Conservation (phyloP, 2,113 vertebrate genomes). For the Bettongia penicillata region DNA sequence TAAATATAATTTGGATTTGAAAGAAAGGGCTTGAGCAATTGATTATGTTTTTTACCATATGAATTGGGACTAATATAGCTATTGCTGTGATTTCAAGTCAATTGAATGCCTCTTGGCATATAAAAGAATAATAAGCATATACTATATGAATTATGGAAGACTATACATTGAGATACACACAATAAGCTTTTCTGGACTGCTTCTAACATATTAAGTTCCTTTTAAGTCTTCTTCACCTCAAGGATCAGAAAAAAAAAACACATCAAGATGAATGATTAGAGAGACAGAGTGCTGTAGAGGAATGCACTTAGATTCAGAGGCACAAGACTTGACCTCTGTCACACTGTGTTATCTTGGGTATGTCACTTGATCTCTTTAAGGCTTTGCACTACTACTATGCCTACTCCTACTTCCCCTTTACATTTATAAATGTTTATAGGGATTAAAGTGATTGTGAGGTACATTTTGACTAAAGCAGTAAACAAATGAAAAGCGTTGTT, state of each 20-base stretch:
- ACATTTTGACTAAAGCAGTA: not conserved
- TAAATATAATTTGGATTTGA: slow-evolving; percentile 46
- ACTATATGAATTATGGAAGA: slow-evolving; percentile 72
- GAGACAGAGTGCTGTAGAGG: too few species aligned
- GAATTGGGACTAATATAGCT: slow-evolving; percentile 41
- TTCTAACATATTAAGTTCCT: slow-evolving; percentile 47
- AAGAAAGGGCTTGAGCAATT: slow-evolving; percentile 58
- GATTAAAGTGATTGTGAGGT: not conserved
- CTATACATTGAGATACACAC: slow-evolving; percentile 49
- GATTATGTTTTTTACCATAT: slow-evolving; percentile 58
- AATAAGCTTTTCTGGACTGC: slow-evolving; percentile 64
- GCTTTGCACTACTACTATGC: too few species aligned
- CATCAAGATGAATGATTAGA: not conserved
- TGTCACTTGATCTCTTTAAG: too few species aligned
- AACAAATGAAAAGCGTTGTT: too few species aligned
- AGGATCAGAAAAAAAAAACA: slow-evolving; percentile 34
- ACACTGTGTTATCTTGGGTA: too few species aligned
- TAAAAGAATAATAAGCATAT: slow-evolving; percentile 57
- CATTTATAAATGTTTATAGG: not conserved
- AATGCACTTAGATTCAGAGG: too few species aligned
- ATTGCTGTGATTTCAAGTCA: slow-evolving; percentile 61
- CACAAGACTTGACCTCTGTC: too few species aligned
- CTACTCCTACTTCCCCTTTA: too few species aligned
- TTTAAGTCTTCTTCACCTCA: slow-evolving; percentile 46
- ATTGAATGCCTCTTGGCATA: slow-evolving; percentile 63